These are phyloP conservation scores for Oreonectes daqikongensis DNA, from an alignment of 2,797 vertebrate species.

Conservation along the genomic window DNA sequence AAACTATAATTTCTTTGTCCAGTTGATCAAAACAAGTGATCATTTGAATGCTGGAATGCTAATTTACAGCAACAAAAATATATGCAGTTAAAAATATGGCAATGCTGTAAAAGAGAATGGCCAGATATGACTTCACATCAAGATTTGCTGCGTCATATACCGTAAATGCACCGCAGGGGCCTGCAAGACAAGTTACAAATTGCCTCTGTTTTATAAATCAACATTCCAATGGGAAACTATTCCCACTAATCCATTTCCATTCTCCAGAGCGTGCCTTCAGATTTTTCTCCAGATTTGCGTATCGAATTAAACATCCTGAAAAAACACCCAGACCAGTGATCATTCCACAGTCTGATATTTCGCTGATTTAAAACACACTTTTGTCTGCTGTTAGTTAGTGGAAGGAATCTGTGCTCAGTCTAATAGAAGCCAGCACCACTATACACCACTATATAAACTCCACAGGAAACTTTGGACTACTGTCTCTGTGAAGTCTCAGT, in stretches of 20 bases:
- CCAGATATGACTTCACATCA: conserved; percentile 22
- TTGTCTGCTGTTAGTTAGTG: conserved; percentile 15
- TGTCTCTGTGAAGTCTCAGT: background rate
- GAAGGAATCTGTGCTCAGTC: conserved; percentile 1
- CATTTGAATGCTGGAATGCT: background rate
- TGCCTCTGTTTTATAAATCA: conserved; percentile 45
- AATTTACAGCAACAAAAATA: background rate
- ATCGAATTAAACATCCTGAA: conserved; percentile 35
- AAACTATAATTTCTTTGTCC: too few relatives aligned
- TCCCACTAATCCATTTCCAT: background rate
- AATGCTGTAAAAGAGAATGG: background rate
- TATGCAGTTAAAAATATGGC: conserved; percentile 2
- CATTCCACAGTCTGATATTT: conserved; percentile 26
- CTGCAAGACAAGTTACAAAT: conserved; percentile 21
- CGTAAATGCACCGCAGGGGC: conserved; percentile 22
- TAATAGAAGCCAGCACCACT: conserved; percentile 9
- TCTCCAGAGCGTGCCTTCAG: conserved; percentile 10
- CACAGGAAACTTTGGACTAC: background rate
- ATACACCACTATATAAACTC: conserved; percentile 12
- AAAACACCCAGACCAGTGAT: background rate
- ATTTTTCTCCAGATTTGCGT: conserved; percentile 1
- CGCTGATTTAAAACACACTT: conserved; percentile 4
- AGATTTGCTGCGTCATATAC: conserved; percentile 20
- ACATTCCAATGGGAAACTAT: conserved; percentile 38
- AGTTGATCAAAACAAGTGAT: background rate